These are phyloP conservation scores for Sebastes flavidus DNA, from an alignment of 2,797 vertebrate species.

Conservation along the genomic window DNA sequence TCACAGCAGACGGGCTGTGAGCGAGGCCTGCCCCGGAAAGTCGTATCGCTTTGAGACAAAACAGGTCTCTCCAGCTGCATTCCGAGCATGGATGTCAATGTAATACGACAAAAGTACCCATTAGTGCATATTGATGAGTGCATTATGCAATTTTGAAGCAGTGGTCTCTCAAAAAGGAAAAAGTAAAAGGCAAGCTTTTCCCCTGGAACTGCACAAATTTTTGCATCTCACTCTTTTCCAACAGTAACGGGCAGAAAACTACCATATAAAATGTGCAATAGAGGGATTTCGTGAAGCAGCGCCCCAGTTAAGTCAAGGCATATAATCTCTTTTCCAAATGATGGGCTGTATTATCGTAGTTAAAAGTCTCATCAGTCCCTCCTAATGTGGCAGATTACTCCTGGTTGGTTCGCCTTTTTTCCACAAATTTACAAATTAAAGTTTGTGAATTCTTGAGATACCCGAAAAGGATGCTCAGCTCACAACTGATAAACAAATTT, in stretches of 20 bases:
- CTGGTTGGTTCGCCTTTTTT: conserved; percentile 75
- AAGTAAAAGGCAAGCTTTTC: conserved; percentile 79
- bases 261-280: conserved; percentile 93
- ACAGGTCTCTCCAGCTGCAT: conserved; percentile 82
- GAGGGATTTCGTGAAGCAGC: conserved; percentile 83
- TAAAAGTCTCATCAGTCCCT: conserved; percentile 81
- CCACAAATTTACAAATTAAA: conserved; percentile 88
- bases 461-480: conserved; percentile 88
- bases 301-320: conserved; percentile 77
- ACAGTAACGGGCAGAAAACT: conserved; percentile 88
- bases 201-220: conserved; percentile 85
- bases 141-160: conserved; percentile 87
- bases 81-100: conserved; percentile 84
- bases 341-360: conserved; percentile 76
- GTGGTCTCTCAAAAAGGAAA: conserved; percentile 81
- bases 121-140: conserved; percentile 91
- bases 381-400: conserved; percentile 79
- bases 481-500: conserved; percentile 91
- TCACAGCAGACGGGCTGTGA: conserved; percentile 88
- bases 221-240: conserved; percentile 88
- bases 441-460: conserved; percentile 89
- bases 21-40: conserved; percentile 77
- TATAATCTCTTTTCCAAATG: conserved; percentile 82
- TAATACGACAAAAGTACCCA: conserved; percentile 88
- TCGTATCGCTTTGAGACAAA: conserved; percentile 66